Base-by-base conservation (phyloP, 2,888 invertebrate species). In the Troglohyphantes excavatus region DNA sequence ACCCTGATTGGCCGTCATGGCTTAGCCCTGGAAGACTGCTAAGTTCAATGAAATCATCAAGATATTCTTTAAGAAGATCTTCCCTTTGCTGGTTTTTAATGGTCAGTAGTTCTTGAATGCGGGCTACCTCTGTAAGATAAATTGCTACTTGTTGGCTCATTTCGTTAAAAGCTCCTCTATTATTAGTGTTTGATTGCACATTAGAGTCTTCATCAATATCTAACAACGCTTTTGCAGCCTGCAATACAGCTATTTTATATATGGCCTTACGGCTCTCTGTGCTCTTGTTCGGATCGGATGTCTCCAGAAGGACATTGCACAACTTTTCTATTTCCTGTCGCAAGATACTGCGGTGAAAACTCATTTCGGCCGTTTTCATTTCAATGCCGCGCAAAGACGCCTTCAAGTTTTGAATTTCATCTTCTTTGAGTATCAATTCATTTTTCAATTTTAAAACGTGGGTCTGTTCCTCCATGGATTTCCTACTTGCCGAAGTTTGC, bases 61-160 rank as follows among this genome's bases (percentile, higher is more conserved):
- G 68, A 27, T 70, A 89, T 27, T 89, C 76, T 19, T 27, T 82
- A 2, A 89, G 43, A 26, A 89, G 53, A 39, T 76, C 63, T 17
- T 89, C 68, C n/a, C 61, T 75, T 43, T 89, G 75, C 39, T 82
- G 82, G 6, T 82, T 59, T 29, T 89, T 82, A 23, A 89, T 76
- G 1, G 76, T 76, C 29, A 89, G 26, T 0, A 89, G 27, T 68
- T 89, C 88, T 27, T 82, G 81, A n/a, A 89, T 89, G 6, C 88
- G 82, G 26, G 82, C 33, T 21, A 89, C 88, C 70, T 89, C 88
- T 0, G 88, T 89, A 5, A 89, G 53, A 63, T 89, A 89, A 0
- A 89, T 67, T 0, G 67, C 61, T 59, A 76, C 75, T 7, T 89
- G 82, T 27, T 70, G 75, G 26, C 59, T 76, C 82, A 89, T 76